Evolutionary conservation across 2,888 invertebrate genomes (phyloP), one percentile per base, ranked within the genome.

Genomic region (Torymus aiolomorphi): DNA sequence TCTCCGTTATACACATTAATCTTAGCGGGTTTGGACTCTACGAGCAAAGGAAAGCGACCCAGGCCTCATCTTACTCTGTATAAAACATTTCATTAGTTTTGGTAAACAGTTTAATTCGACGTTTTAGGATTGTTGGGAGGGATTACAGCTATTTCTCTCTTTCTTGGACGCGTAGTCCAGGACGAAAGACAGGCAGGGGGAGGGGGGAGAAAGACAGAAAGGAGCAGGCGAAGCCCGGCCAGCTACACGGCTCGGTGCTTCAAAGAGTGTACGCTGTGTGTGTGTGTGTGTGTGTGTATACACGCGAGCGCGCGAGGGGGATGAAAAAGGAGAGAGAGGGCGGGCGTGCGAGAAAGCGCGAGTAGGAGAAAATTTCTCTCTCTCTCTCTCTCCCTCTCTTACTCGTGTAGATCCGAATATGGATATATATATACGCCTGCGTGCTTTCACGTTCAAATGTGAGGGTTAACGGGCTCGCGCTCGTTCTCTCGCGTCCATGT

Each of bases 381-480:
- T 80, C 75, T 77, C 65, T 61, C 66, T 71, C n/a, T n/a, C n/a
- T n/a, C n/a, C n/a, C 74, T 78, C 63, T 59, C 69, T 63, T 76
- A 54, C 76, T 67, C 76, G 69, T 71, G 78, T 76, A 80, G 70
- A 78, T 78, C 71, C 66, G 51, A 59, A 66, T 76, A 78, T 57
- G 69, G 16, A 74, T 51, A 76, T 72, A 75, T 20, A 57, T 52
- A 69, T 49, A 79, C 54, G 49, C 70, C 31, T 65, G 62, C 74
- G 70, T 31, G 80, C 70, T 76, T 42, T 61, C 61, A 20, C 54
- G 69, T 69, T 69, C 49, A 52, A 65, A 77, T 65, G 65, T 65
- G 61, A 59, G 76, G 63, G 69, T 76, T 76, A 83, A 80, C 80
- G 81, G 77, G 81, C 80, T 78, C 66, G 59, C 73, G 72, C 66